Percentiles rank a stretch among this genome's conserved stretches.
These are phyloP conservation scores for Stenolophus ochropezus DNA, from an alignment of 2,888 invertebrate species.

Conservation along the genomic window DNA sequence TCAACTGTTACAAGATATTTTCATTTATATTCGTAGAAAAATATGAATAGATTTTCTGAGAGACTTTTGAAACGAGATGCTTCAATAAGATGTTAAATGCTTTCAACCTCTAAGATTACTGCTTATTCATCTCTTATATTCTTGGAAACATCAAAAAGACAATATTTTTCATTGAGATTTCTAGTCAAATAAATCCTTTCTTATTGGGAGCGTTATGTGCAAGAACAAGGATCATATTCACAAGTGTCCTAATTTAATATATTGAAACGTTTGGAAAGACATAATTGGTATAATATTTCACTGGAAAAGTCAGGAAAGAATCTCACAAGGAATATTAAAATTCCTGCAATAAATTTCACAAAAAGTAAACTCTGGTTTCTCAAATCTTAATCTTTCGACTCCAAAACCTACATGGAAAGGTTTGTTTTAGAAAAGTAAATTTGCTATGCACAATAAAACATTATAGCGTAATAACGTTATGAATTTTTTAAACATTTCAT, in stretches of 20 bases:
- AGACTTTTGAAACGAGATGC: neutral
- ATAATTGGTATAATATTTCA: conserved; percentile 40
- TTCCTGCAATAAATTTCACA: conserved; percentile 30
- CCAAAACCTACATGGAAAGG: neutral
- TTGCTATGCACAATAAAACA: neutral
- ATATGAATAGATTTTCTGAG: neutral
- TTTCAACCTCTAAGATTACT: neutral
- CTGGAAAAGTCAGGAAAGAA: conserved; percentile 22
- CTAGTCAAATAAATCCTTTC: neutral
- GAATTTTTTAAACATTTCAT: neutral
- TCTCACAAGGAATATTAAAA: conserved; percentile 36
- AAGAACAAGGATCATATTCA: neutral
- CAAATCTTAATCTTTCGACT: conserved; percentile 22
- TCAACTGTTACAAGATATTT: too few species aligned
- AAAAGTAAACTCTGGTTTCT: neutral
- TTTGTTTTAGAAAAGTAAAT: neutral
- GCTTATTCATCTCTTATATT: neutral
- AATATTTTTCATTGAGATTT: neutral
- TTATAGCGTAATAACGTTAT: neutral
- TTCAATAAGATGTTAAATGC: neutral
- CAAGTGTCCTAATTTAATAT: conserved; percentile 12
- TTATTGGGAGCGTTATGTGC: neutral
- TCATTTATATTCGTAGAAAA: neutral
- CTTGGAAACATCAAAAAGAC: neutral
- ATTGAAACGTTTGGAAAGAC: conserved; percentile 16